A percentile compares a stretch with the other conserved stretches of the same genome.
Conservation (phyloP, 2,888 invertebrate species). For the Stegana nigrithorax region DNA sequence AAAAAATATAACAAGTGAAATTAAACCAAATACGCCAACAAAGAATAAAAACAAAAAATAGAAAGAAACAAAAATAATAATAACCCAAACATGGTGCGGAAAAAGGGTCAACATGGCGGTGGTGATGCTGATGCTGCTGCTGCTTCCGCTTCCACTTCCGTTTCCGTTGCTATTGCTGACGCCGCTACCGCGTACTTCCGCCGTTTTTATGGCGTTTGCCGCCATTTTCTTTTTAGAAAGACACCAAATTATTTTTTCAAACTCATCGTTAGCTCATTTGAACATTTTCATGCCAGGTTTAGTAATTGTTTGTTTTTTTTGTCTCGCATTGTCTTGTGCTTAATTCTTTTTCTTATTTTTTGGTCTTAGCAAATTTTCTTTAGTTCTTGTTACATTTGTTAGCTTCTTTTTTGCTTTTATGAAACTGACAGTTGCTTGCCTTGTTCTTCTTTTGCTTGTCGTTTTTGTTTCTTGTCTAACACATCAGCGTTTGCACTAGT, state of each 20-base stretch:
- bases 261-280: too few species aligned
- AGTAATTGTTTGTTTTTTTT: constrained; percentile 31
- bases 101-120: neutral
- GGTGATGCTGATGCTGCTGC: too few species aligned
- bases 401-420: constrained; percentile 58
- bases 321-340: constrained; percentile 6
- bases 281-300: too few species aligned
- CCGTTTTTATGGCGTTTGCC: neutral
- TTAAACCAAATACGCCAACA: too few species aligned
- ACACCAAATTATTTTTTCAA: neutral
- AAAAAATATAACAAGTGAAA: neutral
- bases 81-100: neutral
- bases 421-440: constrained; percentile 57
- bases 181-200: neutral
- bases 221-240: neutral
- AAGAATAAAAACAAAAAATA: too few species aligned
- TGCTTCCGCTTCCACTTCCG: too few species aligned
- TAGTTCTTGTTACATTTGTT: too few species aligned
- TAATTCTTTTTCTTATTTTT: constrained; percentile 26
- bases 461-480: constrained; percentile 28
- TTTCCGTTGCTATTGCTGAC: too few species aligned
- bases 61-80: neutral
- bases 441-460: too few species aligned
- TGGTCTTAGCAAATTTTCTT: constrained; percentile 56
- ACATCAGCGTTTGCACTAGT: constrained; percentile 17